Conservation (phyloP, 2,888 invertebrate genomes). For the Euzetes globulus region DNA sequence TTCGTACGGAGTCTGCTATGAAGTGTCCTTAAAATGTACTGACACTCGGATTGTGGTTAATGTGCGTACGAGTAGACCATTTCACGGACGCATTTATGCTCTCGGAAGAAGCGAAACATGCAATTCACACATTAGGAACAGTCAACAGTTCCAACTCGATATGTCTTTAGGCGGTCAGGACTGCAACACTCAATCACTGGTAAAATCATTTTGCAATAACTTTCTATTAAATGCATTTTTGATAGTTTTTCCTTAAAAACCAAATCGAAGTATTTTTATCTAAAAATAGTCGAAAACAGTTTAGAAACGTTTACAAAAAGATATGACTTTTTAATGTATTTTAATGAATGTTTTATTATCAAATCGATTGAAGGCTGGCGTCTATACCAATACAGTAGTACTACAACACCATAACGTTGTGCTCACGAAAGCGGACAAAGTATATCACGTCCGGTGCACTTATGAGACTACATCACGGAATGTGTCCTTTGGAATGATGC, state of each 20-base stretch:
- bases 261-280: neutral
- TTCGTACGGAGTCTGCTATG: slow-evolving; percentile 88
- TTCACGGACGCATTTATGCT: slow-evolving; percentile 89
- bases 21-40: slow-evolving; percentile 88
- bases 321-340: too few species aligned
- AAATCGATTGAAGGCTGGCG: slow-evolving; percentile 62
- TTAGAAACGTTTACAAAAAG: too few species aligned
- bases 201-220: slow-evolving; percentile 50
- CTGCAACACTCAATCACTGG: slow-evolving; percentile 90
- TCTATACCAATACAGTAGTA: slow-evolving; percentile 87
- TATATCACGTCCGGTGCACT: slow-evolving; percentile 91
- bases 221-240: neutral
- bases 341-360: too few species aligned
- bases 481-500: slow-evolving; percentile 95
- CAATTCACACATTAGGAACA: slow-evolving; percentile 86
- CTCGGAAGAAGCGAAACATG: slow-evolving; percentile 87
- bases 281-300: neutral
- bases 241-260: neutral
- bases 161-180: slow-evolving; percentile 88
- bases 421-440: slow-evolving; percentile 92
- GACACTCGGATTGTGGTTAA: slow-evolving; percentile 87
- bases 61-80: slow-evolving; percentile 84
- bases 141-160: slow-evolving; percentile 82
- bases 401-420: slow-evolving; percentile 91
- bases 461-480: slow-evolving; percentile 94